Base-by-base conservation (phyloP, 2,888 invertebrate genomes). In the Mythimna vitellina region DNA sequence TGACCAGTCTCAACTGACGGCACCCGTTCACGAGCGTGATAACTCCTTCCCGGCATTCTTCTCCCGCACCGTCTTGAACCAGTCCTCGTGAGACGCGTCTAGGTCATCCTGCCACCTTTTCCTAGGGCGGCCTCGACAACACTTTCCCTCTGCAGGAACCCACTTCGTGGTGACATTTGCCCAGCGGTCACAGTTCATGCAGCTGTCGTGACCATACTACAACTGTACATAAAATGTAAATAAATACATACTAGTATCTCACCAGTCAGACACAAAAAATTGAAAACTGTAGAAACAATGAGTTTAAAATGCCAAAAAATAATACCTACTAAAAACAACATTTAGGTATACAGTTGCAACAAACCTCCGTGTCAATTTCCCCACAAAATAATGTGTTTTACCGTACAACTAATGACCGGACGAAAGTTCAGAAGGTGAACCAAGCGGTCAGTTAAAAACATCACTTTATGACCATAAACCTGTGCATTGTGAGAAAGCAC, bases 401-500 rank as follows among this genome's bases (percentile, higher is more conserved):
- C 88, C 81, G 86, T 81, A 77, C 46, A 20, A 14, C 78, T 88
- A 88, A 87, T 84, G 80, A 70, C 80, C 84, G 86, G 84, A 82
- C 60, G 83, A 85, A 78, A 88, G 90, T 86, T 90, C 90, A 89
- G 80, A 85, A 86, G 90, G 86, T 82, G 22, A 65, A 65, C 70
- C 62, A 70, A 63, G 58, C 66, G 65, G 73, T 61, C 76, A 63
- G 73, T 65, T 66, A 64, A 76, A 84, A 81, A 80, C 74, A 78
- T 71, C 65, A 56, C 65, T 80, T 73, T 76, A 63, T 67, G 42
- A 61, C 58, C 32, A 35, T 71, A 79, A 80, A 74, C 67, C n/a
- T 35, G 60, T 66, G 73, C 73, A 90, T 89, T 89, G 91, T 90
- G 88, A 84, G 87, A 88, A 88, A 88, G 87, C 91, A 92, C 91